These are phyloP conservation scores for Salvelinus namaycush DNA, from an alignment of 2,113 vertebrate genomes.

Conservation along the genomic window DNA sequence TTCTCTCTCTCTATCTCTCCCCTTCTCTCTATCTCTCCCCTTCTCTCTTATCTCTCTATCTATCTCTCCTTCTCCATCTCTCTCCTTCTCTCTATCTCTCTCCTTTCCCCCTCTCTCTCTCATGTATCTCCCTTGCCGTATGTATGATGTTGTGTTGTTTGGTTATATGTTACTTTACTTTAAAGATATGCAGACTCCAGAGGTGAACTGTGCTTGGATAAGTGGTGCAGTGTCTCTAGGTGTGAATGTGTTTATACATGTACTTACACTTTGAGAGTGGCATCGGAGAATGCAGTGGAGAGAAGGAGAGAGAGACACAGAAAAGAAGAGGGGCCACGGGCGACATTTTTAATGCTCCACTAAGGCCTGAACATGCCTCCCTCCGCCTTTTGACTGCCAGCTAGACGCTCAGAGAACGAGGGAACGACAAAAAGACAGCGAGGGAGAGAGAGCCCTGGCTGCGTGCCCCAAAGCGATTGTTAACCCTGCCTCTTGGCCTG, in stretches of 20 bases:
- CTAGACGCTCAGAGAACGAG: conserved; percentile 38
- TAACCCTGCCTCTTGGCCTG: conserved; percentile 61
- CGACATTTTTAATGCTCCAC: conserved; percentile 50
- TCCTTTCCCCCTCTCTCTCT: not conserved
- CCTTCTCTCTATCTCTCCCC: not conserved
- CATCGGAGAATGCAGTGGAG: too few relatives aligned
- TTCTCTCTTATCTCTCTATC: not conserved
- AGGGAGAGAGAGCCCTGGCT: conserved; percentile 25
- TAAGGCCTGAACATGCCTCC: conserved; percentile 11
- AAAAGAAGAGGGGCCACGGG: conserved; percentile 43
- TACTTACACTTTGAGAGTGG: not conserved
- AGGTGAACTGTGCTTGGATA: too few relatives aligned
- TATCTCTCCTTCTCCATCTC: too few relatives aligned
- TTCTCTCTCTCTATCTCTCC: conserved; percentile 11
- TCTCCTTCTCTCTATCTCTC: not conserved
- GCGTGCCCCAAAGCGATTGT: conserved; percentile 51
- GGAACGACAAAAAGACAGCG: too few relatives aligned
- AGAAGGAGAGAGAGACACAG: too few relatives aligned
- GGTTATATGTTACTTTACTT: not conserved
- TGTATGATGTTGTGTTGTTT: not conserved
- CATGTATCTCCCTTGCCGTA: not conserved
- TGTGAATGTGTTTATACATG: not conserved
- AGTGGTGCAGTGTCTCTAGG: not conserved
- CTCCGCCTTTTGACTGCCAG: conserved; percentile 38
- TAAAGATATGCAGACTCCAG: too few relatives aligned